Conservation (phyloP, 2,888 invertebrate species). For the Actias luna region DNA sequence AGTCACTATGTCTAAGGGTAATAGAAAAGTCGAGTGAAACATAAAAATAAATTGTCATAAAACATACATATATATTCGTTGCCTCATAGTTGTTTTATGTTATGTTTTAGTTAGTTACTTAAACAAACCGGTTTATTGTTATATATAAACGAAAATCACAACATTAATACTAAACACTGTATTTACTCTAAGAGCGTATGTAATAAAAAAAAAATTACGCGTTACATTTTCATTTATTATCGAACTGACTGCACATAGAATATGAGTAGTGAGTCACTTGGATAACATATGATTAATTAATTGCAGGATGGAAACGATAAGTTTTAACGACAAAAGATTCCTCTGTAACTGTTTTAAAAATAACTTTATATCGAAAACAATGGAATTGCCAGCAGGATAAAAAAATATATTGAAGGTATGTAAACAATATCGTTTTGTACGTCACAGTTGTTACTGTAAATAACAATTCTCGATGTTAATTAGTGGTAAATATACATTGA, state of each 20-base stretch:
- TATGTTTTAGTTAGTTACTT: slow-evolving; percentile 6
- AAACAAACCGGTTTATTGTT: slow-evolving; percentile 1
- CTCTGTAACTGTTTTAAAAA: neutral
- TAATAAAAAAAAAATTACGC: no score
- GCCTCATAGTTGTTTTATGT: slow-evolving; percentile 9
- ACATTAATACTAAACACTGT: slow-evolving; percentile 20
- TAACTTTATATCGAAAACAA: neutral
- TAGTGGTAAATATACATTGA: no score
- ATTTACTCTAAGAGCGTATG: slow-evolving; percentile 14
- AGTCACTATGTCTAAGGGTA: no score
- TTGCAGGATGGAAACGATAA: slow-evolving; percentile 1
- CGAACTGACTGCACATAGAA: slow-evolving; percentile 9
- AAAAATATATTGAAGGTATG: no score
- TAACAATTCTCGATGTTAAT: no score
- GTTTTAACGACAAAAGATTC: neutral
- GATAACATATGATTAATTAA: neutral
- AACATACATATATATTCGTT: no score
- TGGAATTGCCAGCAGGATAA: neutral
- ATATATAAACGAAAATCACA: slow-evolving; percentile 18
- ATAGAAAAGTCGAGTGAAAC: neutral
- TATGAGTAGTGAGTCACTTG: neutral
- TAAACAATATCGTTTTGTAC: no score
- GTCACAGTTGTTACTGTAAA: no score
- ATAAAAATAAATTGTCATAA: neutral
- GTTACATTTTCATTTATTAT: no score